A percentile compares a stretch with the other conserved stretches of the same genome.
Evolutionary conservation across 2,888 invertebrate species (phyloP).

Genomic region (Nomada lathburiana): DNA sequence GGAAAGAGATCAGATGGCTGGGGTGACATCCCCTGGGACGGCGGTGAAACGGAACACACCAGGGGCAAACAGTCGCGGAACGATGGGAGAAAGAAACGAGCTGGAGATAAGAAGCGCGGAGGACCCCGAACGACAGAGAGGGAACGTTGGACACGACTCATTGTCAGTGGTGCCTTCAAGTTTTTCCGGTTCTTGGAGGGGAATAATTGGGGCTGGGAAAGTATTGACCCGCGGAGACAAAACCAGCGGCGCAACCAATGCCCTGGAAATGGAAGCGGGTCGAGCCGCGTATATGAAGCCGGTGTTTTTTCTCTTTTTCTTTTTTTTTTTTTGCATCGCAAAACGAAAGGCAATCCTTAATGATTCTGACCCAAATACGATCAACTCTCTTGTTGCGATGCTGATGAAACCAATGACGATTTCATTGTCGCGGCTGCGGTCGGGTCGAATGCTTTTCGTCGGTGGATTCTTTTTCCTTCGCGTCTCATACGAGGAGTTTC

Average conservation of each 20-base stretch:
- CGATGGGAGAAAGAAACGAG: slow-evolving; percentile 16
- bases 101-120: slow-evolving; percentile 49
- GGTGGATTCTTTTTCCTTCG: background rate
- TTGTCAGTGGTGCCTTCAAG: slow-evolving; percentile 66
- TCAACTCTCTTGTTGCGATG: slow-evolving; percentile 50
- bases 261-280: slow-evolving; percentile 50
- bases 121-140: slow-evolving; percentile 37
- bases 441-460: slow-evolving; percentile 39
- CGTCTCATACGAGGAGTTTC: background rate
- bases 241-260: slow-evolving; percentile 34
- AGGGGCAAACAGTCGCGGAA: slow-evolving; percentile 49
- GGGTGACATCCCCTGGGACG: slow-evolving; percentile 65
- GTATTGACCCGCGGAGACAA: slow-evolving; percentile 59
- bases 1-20: slow-evolving; percentile 30
- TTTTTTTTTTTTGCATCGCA: slow-evolving; percentile 27
- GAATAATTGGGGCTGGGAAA: slow-evolving; percentile 72
- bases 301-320: slow-evolving; percentile 37
- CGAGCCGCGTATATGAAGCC: slow-evolving; percentile 49
- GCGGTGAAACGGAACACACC: slow-evolving; percentile 52
- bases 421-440: slow-evolving; percentile 42
- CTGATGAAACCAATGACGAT: slow-evolving; percentile 59
- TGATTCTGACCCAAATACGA: slow-evolving; percentile 76
- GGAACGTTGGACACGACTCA: slow-evolving; percentile 59
- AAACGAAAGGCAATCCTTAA: slow-evolving; percentile 74
- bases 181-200: slow-evolving; percentile 63